These are phyloP conservation scores for Hydropotes inermis DNA, from an alignment of 2,113 vertebrate species.

Conservation along the genomic window DNA sequence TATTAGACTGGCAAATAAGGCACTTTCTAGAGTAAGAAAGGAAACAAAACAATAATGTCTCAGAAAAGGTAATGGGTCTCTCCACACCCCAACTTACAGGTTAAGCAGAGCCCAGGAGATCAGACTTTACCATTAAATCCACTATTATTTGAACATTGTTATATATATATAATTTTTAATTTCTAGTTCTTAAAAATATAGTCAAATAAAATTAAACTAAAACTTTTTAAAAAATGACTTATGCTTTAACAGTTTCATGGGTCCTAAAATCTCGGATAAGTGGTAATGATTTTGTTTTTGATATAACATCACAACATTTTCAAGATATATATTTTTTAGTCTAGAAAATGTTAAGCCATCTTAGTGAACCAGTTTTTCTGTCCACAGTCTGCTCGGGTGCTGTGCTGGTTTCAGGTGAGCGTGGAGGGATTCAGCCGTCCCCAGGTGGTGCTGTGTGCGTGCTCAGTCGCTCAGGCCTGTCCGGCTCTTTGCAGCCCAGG, in stretches of 20 bases:
- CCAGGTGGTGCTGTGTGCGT: background rate
- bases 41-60: slow-evolving; percentile 10
- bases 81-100: background rate
- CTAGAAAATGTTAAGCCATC: background rate
- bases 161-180: background rate
- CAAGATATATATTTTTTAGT: background rate
- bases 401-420: background rate
- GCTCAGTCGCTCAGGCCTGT: background rate
- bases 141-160: background rate
- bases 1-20: background rate
- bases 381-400: background rate
- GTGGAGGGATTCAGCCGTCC: background rate
- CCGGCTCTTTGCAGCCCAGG: fast-evolving
- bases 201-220: background rate
- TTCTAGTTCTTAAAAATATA: background rate
- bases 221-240: background rate
- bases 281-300: background rate
- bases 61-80: background rate
- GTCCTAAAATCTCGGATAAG: background rate
- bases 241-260: background rate
- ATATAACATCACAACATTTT: background rate
- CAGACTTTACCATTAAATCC: background rate
- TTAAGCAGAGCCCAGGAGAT: background rate
- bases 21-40: background rate
- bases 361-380: background rate